phyloP scores from a whole-genome alignment of 1,140 invertebrate species.

The Drosophila hydei region DNA sequence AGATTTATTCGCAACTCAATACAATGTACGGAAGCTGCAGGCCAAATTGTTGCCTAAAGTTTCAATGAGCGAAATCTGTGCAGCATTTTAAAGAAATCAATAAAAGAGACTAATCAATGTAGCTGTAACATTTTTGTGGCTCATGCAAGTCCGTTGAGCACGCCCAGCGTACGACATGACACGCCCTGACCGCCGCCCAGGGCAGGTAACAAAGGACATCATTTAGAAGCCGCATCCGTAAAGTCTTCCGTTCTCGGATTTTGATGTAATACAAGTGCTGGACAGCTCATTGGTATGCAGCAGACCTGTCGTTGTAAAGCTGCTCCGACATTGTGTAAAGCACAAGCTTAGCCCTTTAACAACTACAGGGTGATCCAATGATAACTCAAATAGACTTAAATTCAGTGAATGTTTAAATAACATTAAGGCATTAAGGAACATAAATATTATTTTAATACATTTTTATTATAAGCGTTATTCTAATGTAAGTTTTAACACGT shows the following conservation, averaged over 20 bases:
- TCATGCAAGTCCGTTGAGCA: neutral
- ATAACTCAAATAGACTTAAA: too few relatives aligned
- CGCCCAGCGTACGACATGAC: neutral
- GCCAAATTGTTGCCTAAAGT: slow-evolving; percentile 59
- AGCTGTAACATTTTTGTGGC: slow-evolving; percentile 60
- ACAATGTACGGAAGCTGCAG: slow-evolving; percentile 49
- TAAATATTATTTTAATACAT: too few relatives aligned
- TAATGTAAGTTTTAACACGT: too few relatives aligned
- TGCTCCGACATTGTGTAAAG: neutral
- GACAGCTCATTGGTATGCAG: slow-evolving; percentile 53
- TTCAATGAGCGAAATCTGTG: slow-evolving; percentile 53
- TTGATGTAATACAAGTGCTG: slow-evolving; percentile 63
- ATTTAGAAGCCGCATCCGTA: slow-evolving; percentile 40
- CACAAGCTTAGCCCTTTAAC: neutral
- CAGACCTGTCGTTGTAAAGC: neutral
- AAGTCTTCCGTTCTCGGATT: slow-evolving; percentile 48
- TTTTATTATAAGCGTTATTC: too few relatives aligned
- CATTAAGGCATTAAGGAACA: too few relatives aligned
- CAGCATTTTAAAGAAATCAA: slow-evolving; percentile 62
- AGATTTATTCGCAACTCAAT: slow-evolving; percentile 51
- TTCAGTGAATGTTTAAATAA: too few relatives aligned
- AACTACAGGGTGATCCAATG: neutral
- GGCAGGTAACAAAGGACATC: slow-evolving; percentile 41
- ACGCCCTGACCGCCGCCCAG: too few relatives aligned
- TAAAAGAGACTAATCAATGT: slow-evolving; percentile 54